Base-by-base conservation (phyloP, 1,140 invertebrate genomes). In the Atta texana region DNA sequence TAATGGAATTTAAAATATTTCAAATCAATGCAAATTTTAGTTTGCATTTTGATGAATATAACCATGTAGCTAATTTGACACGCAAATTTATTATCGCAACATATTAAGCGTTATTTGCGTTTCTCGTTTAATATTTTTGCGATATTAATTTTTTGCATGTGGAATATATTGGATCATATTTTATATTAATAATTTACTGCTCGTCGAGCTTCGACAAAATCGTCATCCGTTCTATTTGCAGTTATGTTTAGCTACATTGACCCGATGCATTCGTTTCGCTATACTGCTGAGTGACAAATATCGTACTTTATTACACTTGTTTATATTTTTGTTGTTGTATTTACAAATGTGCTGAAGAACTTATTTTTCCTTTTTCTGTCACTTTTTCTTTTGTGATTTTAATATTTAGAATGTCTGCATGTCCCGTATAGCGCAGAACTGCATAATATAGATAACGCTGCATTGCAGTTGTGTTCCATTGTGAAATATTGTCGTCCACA, bases 371-470 rank as follows among this genome's bases (percentile, higher is more conserved):
- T 14, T 44, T 53, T n/a, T 44, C 14, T 24, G 6, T 72, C 6
- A 31, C 4, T 49, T 16, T 71, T 28, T 21, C 7, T n/a, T 31
- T 53, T 7, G 3, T 49, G 8, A 2, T 24, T 53, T 2, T 39
- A 64, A 49, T 24, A 82, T 21, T 61, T 31, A 16, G 18, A 31
- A 44, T 49, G 16, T 28, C 34, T 3, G 28, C 44, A 74, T 24
- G 34, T 31, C 89, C 85, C 77, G 66, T 63, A 87, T 88, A 82
- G 31, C 71, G 86, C 69, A 24, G 86, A 53, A 76, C 66, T 66
- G 34, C 80, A 34, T 87, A 71, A 71, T 90, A 90, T 90, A 89
- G 88, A 87, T 87, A 87, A 90, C 82, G 53, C 89, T 90, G 89
- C 89, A 90, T 80, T 90, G 89, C 89, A 64, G 74, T 80, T 85